A percentile compares a stretch with the other conserved stretches of the same genome.
Evolutionary conservation across 2,888 invertebrate genomes (phyloP).

Genomic region (Oligia latruncula): DNA sequence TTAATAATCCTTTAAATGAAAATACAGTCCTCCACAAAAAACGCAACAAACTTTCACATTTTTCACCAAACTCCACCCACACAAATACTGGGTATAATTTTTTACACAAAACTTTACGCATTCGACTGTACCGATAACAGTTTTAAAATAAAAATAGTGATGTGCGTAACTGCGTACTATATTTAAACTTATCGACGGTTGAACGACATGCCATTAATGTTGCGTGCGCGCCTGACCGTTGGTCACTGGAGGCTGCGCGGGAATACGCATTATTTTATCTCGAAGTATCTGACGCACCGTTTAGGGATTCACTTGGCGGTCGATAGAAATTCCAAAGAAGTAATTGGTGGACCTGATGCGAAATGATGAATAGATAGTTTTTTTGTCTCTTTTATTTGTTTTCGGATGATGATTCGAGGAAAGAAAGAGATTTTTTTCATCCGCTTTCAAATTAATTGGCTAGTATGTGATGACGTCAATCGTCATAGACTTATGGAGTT

Average conservation of each 20-base stretch:
- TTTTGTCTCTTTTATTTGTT: slow-evolving; percentile 7
- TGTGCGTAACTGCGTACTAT: slow-evolving; percentile 60
- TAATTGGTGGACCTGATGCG: slow-evolving; percentile 3
- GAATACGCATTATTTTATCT: slow-evolving; percentile 78
- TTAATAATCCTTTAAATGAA: slow-evolving; percentile 60
- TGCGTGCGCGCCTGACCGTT: slow-evolving; percentile 69
- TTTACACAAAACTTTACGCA: slow-evolving; percentile 22
- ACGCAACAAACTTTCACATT: slow-evolving; percentile 53
- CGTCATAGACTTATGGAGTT: slow-evolving; percentile 1
- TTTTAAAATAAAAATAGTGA: slow-evolving; percentile 67
- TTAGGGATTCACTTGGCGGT: slow-evolving; percentile 64
- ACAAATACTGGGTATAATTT: background rate
- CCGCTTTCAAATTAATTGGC: slow-evolving; percentile 10
- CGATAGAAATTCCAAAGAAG: slow-evolving; percentile 57
- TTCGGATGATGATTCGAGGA: background rate
- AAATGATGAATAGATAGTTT: slow-evolving; percentile 6
- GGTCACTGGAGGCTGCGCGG: slow-evolving; percentile 75
- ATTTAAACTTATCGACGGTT: slow-evolving; percentile 69
- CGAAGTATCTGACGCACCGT: slow-evolving; percentile 61
- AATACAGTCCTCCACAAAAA: slow-evolving; percentile 44
- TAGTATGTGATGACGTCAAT: background rate
- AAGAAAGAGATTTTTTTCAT: slow-evolving; percentile 33
- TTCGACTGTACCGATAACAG: slow-evolving; percentile 14
- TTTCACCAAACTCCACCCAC: slow-evolving; percentile 40
- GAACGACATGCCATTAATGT: slow-evolving; percentile 65